Percentiles rank a stretch among this genome's conserved stretches.
Conservation (phyloP, 2,888 invertebrate species). For the Petrolisthes cinctipes region DNA sequence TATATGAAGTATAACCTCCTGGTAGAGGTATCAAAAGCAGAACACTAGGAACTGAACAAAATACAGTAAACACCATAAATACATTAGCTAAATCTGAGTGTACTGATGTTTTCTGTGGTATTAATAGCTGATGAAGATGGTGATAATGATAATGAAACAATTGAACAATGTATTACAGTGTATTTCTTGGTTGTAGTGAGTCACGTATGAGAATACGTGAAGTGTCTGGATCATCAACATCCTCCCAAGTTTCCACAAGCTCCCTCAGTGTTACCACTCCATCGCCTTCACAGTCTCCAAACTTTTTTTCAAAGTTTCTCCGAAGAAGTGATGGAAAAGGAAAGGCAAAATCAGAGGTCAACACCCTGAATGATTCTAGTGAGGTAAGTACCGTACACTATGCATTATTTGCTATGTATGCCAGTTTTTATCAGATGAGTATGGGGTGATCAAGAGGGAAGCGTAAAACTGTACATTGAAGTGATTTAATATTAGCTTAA, state of each 20-base stretch:
- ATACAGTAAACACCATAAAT: too few species aligned
- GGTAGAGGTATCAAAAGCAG: too few species aligned
- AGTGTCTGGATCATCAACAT: constrained; percentile 36
- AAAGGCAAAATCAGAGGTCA: constrained; percentile 9
- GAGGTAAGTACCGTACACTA: background rate
- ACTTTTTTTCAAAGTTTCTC: constrained; percentile 48
- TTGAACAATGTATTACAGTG: too few species aligned
- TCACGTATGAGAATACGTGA: constrained; percentile 38
- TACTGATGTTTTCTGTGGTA: too few species aligned
- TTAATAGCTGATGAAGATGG: too few species aligned
- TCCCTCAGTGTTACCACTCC: constrained; percentile 30
- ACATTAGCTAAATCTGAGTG: too few species aligned
- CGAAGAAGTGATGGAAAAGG: constrained; percentile 29
- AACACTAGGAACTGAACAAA: too few species aligned
- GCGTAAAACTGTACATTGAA: background rate
- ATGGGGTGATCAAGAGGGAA: background rate
- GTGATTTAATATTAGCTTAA: background rate
- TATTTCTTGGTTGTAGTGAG: constrained; percentile 4
- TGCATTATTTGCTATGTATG: background rate
- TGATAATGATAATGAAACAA: too few species aligned
- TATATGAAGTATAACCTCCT: too few species aligned
- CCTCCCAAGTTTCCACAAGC: constrained; percentile 29
- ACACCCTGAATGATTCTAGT: constrained; percentile 23
- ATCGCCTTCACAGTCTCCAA: constrained; percentile 41
- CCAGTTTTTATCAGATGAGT: background rate